phyloP scores from a whole-genome alignment of 2,113 vertebrate species.

The Holacanthus passer region DNA sequence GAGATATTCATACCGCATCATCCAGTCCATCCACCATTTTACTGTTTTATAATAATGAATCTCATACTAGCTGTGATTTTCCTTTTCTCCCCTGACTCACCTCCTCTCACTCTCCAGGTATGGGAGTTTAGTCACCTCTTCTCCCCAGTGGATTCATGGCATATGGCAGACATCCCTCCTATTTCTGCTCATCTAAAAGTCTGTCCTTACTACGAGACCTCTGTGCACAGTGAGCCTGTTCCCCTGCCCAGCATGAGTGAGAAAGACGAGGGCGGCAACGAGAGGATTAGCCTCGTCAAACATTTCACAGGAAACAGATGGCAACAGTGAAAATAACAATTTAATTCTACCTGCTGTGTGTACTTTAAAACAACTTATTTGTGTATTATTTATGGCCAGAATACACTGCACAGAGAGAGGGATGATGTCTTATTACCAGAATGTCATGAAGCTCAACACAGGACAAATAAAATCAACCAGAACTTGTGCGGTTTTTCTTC shows the following conservation, averaged over 20 bases:
- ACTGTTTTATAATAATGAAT: constrained; percentile 68
- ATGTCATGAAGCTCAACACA: not conserved
- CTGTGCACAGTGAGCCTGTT: constrained; percentile 82
- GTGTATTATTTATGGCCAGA: not conserved
- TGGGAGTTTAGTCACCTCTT: constrained; percentile 95
- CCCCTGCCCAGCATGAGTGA: constrained; percentile 85
- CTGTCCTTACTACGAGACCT: constrained; percentile 90
- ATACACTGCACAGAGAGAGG: not conserved
- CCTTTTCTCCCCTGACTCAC: not conserved
- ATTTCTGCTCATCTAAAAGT: constrained; percentile 91
- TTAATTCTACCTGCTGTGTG: constrained; percentile 11
- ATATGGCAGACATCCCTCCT: constrained; percentile 76
- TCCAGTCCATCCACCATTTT: not conserved
- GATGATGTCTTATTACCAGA: not conserved
- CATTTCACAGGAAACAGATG: constrained; percentile 76
- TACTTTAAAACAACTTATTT: not conserved
- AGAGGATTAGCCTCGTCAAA: constrained; percentile 80
- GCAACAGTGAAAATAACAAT: constrained; percentile 4
- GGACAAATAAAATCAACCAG: constrained; percentile 6
- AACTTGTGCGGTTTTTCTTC: not conserved
- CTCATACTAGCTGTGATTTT: constrained; percentile 81
- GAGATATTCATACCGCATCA: constrained; percentile 36
- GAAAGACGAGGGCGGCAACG: constrained; percentile 50
- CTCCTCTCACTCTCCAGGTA: constrained; percentile 73
- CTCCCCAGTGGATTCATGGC: constrained; percentile 88